Base-by-base conservation (phyloP, 1,140 invertebrate genomes). In the Drosophila tsacasi region DNA sequence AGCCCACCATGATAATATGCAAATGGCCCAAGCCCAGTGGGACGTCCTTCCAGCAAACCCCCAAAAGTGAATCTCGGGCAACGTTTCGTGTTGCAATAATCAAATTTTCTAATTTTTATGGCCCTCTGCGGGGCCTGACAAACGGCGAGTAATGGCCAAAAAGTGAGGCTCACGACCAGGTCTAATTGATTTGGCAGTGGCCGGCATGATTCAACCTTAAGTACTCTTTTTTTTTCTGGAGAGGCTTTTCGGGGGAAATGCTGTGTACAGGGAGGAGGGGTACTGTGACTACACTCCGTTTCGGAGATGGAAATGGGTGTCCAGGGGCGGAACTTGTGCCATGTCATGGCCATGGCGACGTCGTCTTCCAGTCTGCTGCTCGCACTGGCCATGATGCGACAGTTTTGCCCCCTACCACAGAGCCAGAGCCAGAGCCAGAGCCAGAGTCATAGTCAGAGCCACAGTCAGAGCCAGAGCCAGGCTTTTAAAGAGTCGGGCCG, bases 91-190 rank as follows among this genome's bases (percentile, higher is more conserved):
- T 82, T 76, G 79, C 83, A 83, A 92, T 92, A 92, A 92, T 92
- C 85, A 92, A 92, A 92, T 92, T 92, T 92, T 92, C 85, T 92
- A 92, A 92, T 91, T 92, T 92, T 92, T 92, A 92, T 84, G 77
- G 69, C 74, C 82, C 90, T 91, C 86, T 50, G 62, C 64, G 81
- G 75, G 49, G 39, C 67, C 67, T 54, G 64, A 55, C 67, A 71
- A 71, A 68, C 67, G 47, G 73, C 76, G 57, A 72, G 60, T 79
- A 79, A 79, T 79, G 77, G 76, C 55, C 77, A 59, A 79, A 79
- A 79, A 79, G 58, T 54, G 69, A 69, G 71, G 49, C 76, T 83
- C 80, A 83, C 80, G 71, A 77, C 63, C 81, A 87, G 69, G 47
- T 81, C 81, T 89, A 89, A 89, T 89, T 89, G 84, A 89, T 89